Evolutionary conservation across 2,888 invertebrate species (phyloP).

Genomic region (Julus scandinavius): DNA sequence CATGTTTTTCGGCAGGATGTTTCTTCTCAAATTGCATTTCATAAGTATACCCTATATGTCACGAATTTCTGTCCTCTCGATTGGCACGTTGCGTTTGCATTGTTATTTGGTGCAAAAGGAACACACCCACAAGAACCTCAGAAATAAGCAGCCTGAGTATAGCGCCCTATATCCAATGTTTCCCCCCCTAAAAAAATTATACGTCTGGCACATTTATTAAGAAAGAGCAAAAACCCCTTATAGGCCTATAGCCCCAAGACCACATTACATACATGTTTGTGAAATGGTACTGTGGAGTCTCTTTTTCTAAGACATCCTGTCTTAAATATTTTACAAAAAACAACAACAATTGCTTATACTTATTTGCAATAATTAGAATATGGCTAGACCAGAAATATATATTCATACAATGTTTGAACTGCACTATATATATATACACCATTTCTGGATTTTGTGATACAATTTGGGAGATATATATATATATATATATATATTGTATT

Average conservation of each 20-base stretch:
- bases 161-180: conserved; percentile 7
- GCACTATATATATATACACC: no score
- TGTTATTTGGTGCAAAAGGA: conserved; percentile 6
- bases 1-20: background rate
- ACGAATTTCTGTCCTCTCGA: conserved; percentile 27
- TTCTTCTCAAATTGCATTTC: background rate
- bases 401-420: no score
- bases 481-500: no score
- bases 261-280: background rate
- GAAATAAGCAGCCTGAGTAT: background rate
- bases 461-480: no score
- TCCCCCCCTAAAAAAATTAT: conserved; percentile 23
- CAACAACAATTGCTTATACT: no score
- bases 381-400: no score
- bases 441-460: no score
- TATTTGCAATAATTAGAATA: no score
- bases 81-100: conserved; percentile 16
- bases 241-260: background rate
- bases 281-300: no score
- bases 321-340: no score
- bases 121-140: conserved; percentile 9
- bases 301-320: no score
- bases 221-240: conserved; percentile 13
- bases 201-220: background rate
- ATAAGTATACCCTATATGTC: conserved; percentile 15